Conservation (phyloP, 2,888 invertebrate species). For the Sturmia bella region DNA sequence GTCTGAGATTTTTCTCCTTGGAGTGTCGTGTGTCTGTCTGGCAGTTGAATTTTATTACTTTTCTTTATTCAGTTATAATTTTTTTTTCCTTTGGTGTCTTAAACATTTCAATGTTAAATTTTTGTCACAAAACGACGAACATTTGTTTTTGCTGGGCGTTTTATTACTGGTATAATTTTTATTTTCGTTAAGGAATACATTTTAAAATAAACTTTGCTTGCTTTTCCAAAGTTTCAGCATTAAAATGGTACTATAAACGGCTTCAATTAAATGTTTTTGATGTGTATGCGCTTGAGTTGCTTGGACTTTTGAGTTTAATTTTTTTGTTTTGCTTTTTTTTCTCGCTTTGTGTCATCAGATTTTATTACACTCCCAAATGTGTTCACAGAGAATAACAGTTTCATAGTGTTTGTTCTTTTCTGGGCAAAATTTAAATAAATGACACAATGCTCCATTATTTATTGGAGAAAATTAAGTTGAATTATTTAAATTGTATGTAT, state of each 20-base stretch:
- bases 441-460: background rate
- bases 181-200: slow-evolving; percentile 1
- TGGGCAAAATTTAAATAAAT: background rate
- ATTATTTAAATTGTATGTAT: too few species aligned
- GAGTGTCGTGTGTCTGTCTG: slow-evolving; percentile 11
- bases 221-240: background rate
- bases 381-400: background rate
- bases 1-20: slow-evolving; percentile 41
- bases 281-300: background rate
- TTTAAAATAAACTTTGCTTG: background rate
- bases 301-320: background rate
- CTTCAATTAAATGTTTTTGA: background rate
- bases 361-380: slow-evolving; percentile 21
- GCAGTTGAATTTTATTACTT: background rate
- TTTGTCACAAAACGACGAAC: slow-evolving; percentile 11
- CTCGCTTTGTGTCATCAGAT: background rate
- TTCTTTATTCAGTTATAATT: background rate
- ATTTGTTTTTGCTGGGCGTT: background rate
- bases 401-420: background rate
- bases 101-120: slow-evolving; percentile 13
- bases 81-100: too few species aligned
- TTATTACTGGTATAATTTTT: slow-evolving; percentile 4
- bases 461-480: background rate
- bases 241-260: slow-evolving; percentile 5
- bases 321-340: background rate